Base-by-base conservation (phyloP, 2,797 vertebrate species). In the Pogoniulus pusillus region DNA sequence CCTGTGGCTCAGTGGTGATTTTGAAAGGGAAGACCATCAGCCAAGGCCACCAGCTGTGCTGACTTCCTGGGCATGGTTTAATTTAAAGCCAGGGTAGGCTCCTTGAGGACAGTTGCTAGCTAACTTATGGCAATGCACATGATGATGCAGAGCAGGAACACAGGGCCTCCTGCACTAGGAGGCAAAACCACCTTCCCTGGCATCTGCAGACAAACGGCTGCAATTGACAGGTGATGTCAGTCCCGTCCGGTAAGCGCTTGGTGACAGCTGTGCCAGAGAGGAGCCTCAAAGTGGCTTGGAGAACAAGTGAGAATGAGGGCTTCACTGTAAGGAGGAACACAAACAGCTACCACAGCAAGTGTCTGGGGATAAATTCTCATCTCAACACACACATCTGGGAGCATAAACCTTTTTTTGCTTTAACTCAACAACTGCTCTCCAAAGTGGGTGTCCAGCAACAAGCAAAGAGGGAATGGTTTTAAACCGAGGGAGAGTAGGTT, bases 141-240 rank as follows among this genome's bases (percentile, higher is more conserved):
- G 29, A 74, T 18, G 32, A 57, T 51, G 26, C 23, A 45, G 41
- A 65, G 41, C n/a, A 79, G 29, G 87, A 87, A 73, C 11, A 45
- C 23, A 77, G 75, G 9, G 47, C 47, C 47, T 49, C 47, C 47
- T 49, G 24, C 17, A 26, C 7, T 14, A 63, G 37, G 62, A 57
- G 27, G 51, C 14, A 63, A 59, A 69, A 82, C 43, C 4, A 8
- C 22, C 14, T 55, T 39, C 53, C 68, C 71, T 24, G 27, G 15
- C 30, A 59, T 70, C 39, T 64, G 34, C 23, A 64, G 59, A 68
- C 41, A 75, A 74, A 68, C 8, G 41, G 54, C 74, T 68, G 51
- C 51, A 54, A n/a, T 13, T 58, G 78, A 54, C 0, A 1, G 15
- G 27, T 5, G 35, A 60, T 1, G 1, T n/a, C 6, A 57, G 35